Base-by-base conservation (phyloP, 2,797 vertebrate species). In the Knipowitschia caucasica region DNA sequence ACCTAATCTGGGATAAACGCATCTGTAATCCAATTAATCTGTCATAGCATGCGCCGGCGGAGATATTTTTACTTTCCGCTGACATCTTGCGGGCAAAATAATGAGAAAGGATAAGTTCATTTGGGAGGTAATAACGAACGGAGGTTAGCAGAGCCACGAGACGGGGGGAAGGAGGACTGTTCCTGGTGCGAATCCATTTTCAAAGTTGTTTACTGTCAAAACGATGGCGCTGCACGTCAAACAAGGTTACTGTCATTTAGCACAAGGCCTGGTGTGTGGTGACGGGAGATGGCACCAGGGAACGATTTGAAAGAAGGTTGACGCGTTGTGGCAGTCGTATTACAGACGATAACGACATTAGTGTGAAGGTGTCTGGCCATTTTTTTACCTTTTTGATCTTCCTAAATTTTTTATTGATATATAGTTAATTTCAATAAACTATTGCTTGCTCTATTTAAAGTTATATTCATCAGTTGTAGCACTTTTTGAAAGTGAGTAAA, bases 21-120 rank as follows among this genome's bases (percentile, higher is more conserved):
- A 64, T 56, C 66, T 65, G 68, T 82, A 87, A 86, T 83, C 77
- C 80, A 83, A 86, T 87, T 82, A 82, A 85, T 87, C 79, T 84
- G 78, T 83, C 80, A 85, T 75, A 70, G 64, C 76, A 67, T 57
- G 56, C 67, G 68, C 67, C 18, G 4, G 53, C 62, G 67, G 69
- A 27, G 61, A 68, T 82, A 80, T 80, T 85, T 84, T 75, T 65
- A 77, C 75, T 83, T 87, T 80, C 62, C 73, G 71, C 84, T 82
- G 78, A 80, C 71, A 73, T 55, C 21, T 77, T 69, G 53, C 36
- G 23, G 56, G 76, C 58, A 65, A 75, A 78, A 80, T 82, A 86
- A 82, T 66, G 67, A 79, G 69, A 67, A 58, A 36, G 61, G 74
- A 76, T 80, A 80, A 81, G 71, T 81, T 76, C 40, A 81, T 80